Evolutionary conservation across 2,888 invertebrate genomes (phyloP).

Genomic region (Eilema griseolum): DNA sequence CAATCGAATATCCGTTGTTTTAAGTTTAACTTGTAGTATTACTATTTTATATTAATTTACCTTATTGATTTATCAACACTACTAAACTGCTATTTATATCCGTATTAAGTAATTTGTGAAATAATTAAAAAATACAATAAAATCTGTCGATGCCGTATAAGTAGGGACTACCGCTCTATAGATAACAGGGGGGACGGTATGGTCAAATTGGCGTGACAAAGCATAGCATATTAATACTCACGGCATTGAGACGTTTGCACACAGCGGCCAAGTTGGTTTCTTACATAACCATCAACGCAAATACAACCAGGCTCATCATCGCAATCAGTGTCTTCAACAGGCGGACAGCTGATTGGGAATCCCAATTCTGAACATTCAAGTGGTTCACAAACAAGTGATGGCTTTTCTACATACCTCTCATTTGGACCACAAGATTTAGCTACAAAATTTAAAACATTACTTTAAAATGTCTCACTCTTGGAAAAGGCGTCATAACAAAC

Average conservation of each 20-base stretch:
- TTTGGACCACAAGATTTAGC: conserved; percentile 38
- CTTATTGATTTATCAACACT: too few relatives aligned
- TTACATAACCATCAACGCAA: conserved; percentile 39
- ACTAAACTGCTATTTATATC: too few relatives aligned
- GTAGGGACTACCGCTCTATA: too few relatives aligned
- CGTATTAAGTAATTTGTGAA: too few relatives aligned
- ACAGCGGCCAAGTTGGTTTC: conserved; percentile 18
- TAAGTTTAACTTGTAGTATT: too few relatives aligned
- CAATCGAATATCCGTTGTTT: too few relatives aligned
- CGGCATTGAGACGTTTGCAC: conserved; percentile 14
- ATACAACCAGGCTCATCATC: conserved; percentile 32
- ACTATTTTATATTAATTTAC: too few relatives aligned
- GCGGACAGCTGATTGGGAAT: conserved; percentile 11
- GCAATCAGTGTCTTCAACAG: neutral
- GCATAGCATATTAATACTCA: conserved; percentile 4
- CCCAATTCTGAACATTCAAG: conserved; percentile 24
- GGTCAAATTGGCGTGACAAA: too few relatives aligned
- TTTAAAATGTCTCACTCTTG: neutral
- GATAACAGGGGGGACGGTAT: too few relatives aligned
- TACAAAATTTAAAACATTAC: neutral
- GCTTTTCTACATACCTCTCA: conserved; percentile 45
- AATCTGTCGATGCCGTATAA: too few relatives aligned
- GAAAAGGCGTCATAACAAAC: too few relatives aligned
- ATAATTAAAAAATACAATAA: too few relatives aligned
- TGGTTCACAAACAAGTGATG: conserved; percentile 21